Evolutionary conservation across 2,113 vertebrate species (phyloP).

Genomic region (Miniopterus natalensis): DNA sequence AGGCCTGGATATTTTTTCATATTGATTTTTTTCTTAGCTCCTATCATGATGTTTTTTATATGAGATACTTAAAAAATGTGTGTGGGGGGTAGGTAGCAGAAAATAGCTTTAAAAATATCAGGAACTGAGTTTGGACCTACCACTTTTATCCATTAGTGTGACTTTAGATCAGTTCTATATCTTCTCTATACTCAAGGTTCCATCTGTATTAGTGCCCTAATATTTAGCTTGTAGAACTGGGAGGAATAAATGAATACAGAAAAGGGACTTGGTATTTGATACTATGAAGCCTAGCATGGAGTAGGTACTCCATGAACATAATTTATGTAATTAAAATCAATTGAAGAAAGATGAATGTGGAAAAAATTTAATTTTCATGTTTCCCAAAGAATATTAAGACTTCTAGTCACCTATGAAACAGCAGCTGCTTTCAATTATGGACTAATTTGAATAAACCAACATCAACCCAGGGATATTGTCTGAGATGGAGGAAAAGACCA

Average conservation of each 20-base stretch:
- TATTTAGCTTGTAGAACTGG: not conserved
- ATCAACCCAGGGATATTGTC: not conserved
- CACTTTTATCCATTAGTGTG: not conserved
- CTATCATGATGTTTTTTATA: not conserved
- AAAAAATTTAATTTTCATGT: constrained; percentile 52
- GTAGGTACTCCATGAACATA: not conserved
- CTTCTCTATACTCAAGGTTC: not conserved
- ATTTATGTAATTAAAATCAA: constrained; percentile 44
- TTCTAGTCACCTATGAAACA: constrained; percentile 66
- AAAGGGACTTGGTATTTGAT: not conserved
- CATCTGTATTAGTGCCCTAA: not conserved
- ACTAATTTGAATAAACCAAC: constrained; percentile 61
- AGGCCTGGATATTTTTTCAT: not conserved
- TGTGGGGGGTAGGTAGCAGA: not conserved
- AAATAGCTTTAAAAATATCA: not conserved
- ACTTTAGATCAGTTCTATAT: not conserved
- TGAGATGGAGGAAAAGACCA: not conserved
- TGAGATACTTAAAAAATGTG: not conserved
- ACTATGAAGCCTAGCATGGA: not conserved
- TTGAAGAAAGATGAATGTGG: constrained; percentile 34
- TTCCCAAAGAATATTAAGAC: constrained; percentile 66
- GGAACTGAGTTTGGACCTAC: not conserved
- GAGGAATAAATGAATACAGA: not conserved
- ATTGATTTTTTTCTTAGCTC: not conserved
- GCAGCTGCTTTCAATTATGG: constrained; percentile 68